Conservation (phyloP, 2,888 invertebrate genomes). For the Eupithecia pulchellata region DNA sequence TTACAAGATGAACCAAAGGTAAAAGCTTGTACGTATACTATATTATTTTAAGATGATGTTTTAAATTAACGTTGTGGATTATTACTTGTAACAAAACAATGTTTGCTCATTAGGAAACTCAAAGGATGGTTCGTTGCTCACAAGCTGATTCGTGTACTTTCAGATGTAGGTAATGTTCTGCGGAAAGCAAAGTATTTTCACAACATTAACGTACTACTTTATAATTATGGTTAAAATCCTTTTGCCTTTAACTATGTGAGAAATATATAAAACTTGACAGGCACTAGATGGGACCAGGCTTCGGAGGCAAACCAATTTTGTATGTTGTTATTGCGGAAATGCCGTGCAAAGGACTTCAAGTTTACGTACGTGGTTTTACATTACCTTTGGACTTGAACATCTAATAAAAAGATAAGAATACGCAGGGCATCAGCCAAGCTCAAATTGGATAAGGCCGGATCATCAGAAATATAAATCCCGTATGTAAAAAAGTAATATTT, state of each 20-base stretch:
- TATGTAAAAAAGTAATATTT: background rate
- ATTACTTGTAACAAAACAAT: background rate
- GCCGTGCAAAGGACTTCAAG: background rate
- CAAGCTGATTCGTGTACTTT: conserved; percentile 2
- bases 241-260: background rate
- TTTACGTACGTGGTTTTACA: background rate
- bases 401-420: background rate
- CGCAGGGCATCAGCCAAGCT: background rate
- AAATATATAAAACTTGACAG: background rate
- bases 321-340: background rate
- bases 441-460: background rate
- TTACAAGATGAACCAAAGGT: background rate
- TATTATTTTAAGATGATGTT: background rate
- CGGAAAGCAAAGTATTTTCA: background rate
- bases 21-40: background rate
- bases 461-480: background rate
- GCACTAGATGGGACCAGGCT: background rate
- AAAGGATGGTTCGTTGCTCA: background rate
- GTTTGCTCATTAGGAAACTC: conserved; percentile 6
- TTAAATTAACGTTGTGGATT: background rate
- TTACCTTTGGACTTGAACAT: background rate
- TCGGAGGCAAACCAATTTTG: background rate
- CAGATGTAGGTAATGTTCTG: background rate
- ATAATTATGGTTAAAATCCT: background rate
- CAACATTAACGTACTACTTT: background rate